Evolutionary conservation across 2,888 invertebrate species (phyloP).

Genomic region (Ypsolopha scabrella): DNA sequence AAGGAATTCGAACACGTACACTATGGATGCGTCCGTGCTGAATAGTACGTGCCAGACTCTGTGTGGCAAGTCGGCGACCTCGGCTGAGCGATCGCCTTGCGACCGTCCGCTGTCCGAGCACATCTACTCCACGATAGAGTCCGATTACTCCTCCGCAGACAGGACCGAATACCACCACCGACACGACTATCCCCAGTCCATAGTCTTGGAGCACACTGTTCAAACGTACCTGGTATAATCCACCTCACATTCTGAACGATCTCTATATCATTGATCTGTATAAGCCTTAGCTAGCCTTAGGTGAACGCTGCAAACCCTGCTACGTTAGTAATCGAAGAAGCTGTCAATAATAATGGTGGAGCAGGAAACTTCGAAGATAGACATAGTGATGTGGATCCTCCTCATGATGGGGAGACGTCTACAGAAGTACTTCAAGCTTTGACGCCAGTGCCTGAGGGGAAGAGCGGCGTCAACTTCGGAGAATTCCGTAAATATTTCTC

Average conservation of each 20-base stretch:
- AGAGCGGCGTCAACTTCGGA: conserved; percentile 26
- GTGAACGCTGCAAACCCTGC: conserved; percentile 38
- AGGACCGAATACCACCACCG: conserved; percentile 46
- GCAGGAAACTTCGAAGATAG: neutral
- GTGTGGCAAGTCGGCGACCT: conserved; percentile 65
- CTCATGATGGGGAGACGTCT: neutral
- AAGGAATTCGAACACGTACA: conserved; percentile 87
- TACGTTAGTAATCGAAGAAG: conserved; percentile 21
- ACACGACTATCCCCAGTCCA: conserved; percentile 52
- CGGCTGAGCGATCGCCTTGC: conserved; percentile 71
- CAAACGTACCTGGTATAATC: conserved; percentile 61
- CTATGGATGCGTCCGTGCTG: conserved; percentile 76
- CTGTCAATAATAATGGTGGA: neutral
- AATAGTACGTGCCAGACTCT: conserved; percentile 73
- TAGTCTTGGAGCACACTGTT: conserved; percentile 60
- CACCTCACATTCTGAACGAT: conserved; percentile 29
- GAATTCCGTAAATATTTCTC: conserved; percentile 23
- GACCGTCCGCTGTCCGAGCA: conserved; percentile 87
- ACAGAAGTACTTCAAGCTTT: neutral
- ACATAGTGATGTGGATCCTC: neutral
- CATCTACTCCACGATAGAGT: conserved; percentile 91
- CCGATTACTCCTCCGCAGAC: conserved; percentile 79
- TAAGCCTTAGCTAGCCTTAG: conserved; percentile 46
- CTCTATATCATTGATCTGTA: conserved; percentile 34
- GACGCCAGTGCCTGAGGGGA: conserved; percentile 21